Evolutionary conservation across 2,888 invertebrate genomes (phyloP), one percentile per base, ranked within the genome.

Genomic region (Laothoe populi): DNA sequence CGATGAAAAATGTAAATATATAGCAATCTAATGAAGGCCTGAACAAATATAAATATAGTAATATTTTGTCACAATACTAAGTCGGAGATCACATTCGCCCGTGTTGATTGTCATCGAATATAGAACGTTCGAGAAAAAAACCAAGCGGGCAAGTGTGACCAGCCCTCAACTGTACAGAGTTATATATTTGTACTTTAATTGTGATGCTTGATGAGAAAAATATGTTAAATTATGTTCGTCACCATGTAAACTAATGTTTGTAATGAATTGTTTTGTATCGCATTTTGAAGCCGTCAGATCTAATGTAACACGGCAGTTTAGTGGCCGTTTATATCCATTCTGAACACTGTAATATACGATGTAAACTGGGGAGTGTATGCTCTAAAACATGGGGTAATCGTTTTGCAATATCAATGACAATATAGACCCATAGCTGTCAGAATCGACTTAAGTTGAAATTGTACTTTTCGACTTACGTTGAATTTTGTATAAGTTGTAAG

Each of bases 1-100:
- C 63, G 59, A 69, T 69, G 73, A 73, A 76, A 75, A 79, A 82
- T 90, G 90, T 91, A 90, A 86, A 91, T 91, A 88, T 70, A 66
- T 81, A 84, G 83, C 78, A 82, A 85, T 84, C 79, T 85, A 85
- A 82, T 77, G 87, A 82, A 83, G 90, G 90, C 89, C 90, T 89
- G 89, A 83, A 81, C 79, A 79, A 75, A 61, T 79, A 82, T 81
- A 82, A 77, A 80, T 82, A 79, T 64, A 65, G 66, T 66, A 77
- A 78, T 82, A 83, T 78, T 83, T 81, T 82, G 92, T 91, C 91
- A 92, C 92, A 88, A 87, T 76, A 72, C 60, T 35, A 40, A 26
- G 60, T 40, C 19, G 8, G 42, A 11, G 42, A 23, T 24, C 60
- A 31, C 31, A 42, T 53, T 53, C 48, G 59, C 21, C 35, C 44